Conservation (phyloP, 2,888 invertebrate species). For the Rhogogaster chlorosoma region DNA sequence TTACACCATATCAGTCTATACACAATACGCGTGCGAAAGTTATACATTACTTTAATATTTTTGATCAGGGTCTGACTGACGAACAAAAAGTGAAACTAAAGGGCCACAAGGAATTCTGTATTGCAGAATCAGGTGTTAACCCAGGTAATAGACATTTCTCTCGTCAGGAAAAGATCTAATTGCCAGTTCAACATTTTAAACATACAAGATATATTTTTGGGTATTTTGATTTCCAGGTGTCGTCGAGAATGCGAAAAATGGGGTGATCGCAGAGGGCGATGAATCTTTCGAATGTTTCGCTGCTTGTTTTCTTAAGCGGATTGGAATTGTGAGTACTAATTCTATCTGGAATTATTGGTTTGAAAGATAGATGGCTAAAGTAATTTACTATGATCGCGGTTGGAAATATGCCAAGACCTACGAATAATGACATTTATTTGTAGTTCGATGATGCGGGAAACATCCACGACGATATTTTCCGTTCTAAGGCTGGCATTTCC, state of each 20-base stretch:
- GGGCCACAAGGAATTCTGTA: conserved; percentile 63
- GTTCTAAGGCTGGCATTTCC: conserved; percentile 60
- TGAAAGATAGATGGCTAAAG: background rate
- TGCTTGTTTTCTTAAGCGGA: conserved; percentile 68
- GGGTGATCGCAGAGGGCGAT: conserved; percentile 59
- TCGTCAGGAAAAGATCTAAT: background rate
- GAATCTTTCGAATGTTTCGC: conserved; percentile 63
- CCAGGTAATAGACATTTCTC: conserved; percentile 57
- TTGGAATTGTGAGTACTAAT: conserved; percentile 70
- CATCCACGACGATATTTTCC: conserved; percentile 63
- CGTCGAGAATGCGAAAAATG: conserved; percentile 64
- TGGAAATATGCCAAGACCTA: background rate
- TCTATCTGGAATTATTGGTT: background rate
- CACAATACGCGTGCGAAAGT: background rate
- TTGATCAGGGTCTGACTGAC: background rate
- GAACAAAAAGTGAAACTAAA: conserved; percentile 60
- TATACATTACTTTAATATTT: background rate
- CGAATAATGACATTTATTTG: background rate
- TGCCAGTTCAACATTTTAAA: background rate
- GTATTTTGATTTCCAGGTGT: conserved; percentile 58
- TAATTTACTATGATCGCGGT: background rate
- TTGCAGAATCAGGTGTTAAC: conserved; percentile 65
- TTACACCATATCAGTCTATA: background rate
- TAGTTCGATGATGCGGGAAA: conserved; percentile 66
- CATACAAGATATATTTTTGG: background rate